Evolutionary conservation across 1,140 invertebrate genomes (phyloP).

Genomic region (Vanessa tameamea): DNA sequence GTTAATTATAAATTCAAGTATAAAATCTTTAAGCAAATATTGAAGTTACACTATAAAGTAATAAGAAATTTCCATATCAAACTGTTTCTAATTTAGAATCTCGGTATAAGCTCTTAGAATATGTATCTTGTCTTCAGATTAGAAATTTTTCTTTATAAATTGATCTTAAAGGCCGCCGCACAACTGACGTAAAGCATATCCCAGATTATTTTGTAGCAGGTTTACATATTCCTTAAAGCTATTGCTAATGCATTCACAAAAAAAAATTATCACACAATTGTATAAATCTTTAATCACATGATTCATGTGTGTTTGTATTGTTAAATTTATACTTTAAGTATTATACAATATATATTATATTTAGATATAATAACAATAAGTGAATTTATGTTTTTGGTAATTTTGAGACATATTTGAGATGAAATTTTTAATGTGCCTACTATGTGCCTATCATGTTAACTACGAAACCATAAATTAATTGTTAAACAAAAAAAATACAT

Average conservation of each 20-base stretch:
- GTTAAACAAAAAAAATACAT: neutral
- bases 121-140: too few species aligned
- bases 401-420: neutral
- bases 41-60: neutral
- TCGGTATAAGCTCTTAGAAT: too few species aligned
- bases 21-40: neutral
- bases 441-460: neutral
- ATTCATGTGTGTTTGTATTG: neutral
- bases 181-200: too few species aligned
- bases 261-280: neutral
- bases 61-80: too few species aligned
- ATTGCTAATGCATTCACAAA: too few species aligned
- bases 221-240: too few species aligned
- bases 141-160: too few species aligned
- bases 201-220: too few species aligned
- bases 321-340: neutral
- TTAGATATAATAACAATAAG: neutral
- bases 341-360: neutral
- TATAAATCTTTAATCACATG: neutral
- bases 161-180: too few species aligned
- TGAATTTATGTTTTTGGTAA: neutral
- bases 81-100: too few species aligned
- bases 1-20: too few species aligned
- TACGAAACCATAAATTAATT: neutral
- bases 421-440: conserved; percentile 3